Percentiles rank a stretch among this genome's conserved stretches.
These are phyloP conservation scores for Enteromius trimaculatus DNA, from an alignment of 2,797 vertebrate genomes.

Conservation along the genomic window DNA sequence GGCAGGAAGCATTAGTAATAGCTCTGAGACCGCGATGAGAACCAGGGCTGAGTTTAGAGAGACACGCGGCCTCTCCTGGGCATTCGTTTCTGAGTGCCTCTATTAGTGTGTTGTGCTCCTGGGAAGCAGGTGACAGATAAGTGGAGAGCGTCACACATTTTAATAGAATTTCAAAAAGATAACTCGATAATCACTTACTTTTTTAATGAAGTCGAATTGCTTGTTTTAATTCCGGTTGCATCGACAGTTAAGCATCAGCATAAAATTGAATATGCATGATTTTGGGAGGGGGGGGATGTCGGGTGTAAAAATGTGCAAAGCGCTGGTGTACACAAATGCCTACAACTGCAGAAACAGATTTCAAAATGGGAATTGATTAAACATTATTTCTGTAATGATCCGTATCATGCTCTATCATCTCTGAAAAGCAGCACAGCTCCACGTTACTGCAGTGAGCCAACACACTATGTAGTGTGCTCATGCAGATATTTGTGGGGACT, in stretches of 20 bases:
- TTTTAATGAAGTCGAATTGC: conserved; percentile 86
- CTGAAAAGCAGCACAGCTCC: conserved; percentile 68
- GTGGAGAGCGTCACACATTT: conserved; percentile 80
- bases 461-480: conserved; percentile 27
- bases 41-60: conserved; percentile 46
- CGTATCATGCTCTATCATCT: conserved; percentile 77
- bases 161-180: conserved; percentile 88
- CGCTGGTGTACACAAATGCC: conserved; percentile 72
- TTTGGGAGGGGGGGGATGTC: conserved; percentile 29
- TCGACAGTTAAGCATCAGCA: conserved; percentile 78
- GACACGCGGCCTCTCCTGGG: conserved; percentile 74
- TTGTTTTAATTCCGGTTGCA: conserved; percentile 80
- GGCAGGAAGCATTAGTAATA: conserved; percentile 47
- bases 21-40: conserved; percentile 46
- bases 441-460: conserved; percentile 43
- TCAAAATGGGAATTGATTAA: conserved; percentile 77
- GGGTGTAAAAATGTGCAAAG: conserved; percentile 64
- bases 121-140: conserved; percentile 86
- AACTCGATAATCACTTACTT: conserved; percentile 85
- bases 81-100: conserved; percentile 79
- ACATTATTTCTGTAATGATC: conserved; percentile 82
- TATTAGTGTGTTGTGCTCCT: conserved; percentile 79
- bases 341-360: conserved; percentile 79
- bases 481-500: conserved; percentile 73
- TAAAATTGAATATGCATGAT: conserved; percentile 81